Percentiles rank a stretch among this genome's conserved stretches.
phyloP scores from a whole-genome alignment of 2,888 invertebrate genomes.

The Patella ulyssiponensis region DNA sequence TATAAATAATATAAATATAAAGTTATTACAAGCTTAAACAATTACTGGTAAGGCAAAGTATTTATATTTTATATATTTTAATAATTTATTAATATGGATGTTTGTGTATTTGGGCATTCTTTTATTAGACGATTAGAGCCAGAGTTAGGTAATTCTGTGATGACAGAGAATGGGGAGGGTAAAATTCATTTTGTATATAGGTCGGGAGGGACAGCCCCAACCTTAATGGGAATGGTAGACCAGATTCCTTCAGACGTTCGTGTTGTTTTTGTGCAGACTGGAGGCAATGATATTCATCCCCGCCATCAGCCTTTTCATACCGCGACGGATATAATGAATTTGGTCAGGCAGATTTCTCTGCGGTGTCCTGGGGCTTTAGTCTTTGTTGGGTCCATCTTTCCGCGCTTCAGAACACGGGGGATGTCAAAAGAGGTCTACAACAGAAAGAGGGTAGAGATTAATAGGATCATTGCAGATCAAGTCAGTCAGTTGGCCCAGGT shows the following conservation, averaged over 20 bases:
- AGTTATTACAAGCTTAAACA: too few species aligned
- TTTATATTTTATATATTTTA: too few species aligned
- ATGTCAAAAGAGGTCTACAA: not conserved
- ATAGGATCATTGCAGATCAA: not conserved
- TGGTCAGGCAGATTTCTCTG: not conserved
- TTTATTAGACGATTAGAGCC: not conserved
- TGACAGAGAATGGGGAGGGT: not conserved
- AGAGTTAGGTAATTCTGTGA: not conserved
- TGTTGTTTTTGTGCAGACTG: not conserved
- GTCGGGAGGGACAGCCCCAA: not conserved
- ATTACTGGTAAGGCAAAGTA: too few species aligned
- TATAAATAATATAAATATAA: too few species aligned
- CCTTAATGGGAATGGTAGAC: not conserved
- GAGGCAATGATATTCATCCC: not conserved
- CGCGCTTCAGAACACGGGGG: not conserved
- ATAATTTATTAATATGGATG: not conserved
- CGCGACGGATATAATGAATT: not conserved
- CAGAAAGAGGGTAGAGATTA: not conserved
- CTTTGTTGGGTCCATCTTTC: not conserved
- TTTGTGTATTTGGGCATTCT: constrained; percentile 2
- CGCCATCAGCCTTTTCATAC: not conserved
- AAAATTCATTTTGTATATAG: not conserved
- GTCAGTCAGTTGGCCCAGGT: too few species aligned
- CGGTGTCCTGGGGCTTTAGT: not conserved
- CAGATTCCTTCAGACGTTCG: not conserved